Evolutionary conservation across 2,888 invertebrate species (phyloP).

Genomic region (Agrotis exclamationis): DNA sequence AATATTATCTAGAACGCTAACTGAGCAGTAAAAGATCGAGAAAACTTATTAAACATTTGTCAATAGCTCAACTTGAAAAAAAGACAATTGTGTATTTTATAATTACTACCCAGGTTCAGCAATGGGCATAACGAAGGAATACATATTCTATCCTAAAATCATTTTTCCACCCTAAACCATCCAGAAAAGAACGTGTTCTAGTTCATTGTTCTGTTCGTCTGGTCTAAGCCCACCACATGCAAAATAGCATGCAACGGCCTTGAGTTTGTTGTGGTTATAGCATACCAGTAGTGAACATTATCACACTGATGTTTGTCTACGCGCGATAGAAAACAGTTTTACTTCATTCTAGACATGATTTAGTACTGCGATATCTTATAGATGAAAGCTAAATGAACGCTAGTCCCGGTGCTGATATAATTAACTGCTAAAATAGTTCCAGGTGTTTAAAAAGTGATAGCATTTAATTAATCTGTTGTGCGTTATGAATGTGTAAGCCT

Average conservation of each 20-base stretch:
- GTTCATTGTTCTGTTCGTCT: conserved; percentile 2
- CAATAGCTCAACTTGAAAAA: background rate
- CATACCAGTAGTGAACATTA: conserved; percentile 46
- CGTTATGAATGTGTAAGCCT: conserved; percentile 58
- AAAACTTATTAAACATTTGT: background rate
- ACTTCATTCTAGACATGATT: conserved; percentile 42
- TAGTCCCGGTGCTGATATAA: conserved; percentile 23
- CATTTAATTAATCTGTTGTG: conserved; percentile 41
- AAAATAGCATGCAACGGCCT: conserved; percentile 46
- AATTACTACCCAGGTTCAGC: conserved; percentile 17
- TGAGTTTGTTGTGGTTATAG: conserved; percentile 50
- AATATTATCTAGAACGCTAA: conserved; percentile 4
- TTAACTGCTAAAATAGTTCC: conserved; percentile 23
- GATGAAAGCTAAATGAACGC: conserved; percentile 24
- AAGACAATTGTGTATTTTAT: too few species aligned
- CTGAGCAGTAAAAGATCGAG: background rate
- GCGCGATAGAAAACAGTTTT: conserved; percentile 42
- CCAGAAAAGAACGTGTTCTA: background rate
- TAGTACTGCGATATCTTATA: conserved; percentile 14
- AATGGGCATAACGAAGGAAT: background rate
- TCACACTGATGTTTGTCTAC: conserved; percentile 49
- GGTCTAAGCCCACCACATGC: conserved; percentile 23
- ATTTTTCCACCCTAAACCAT: background rate
- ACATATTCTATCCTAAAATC: background rate
- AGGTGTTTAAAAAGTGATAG: conserved; percentile 40